Conservation (phyloP, 2,888 invertebrate species). For the Calliscelio sp. region DNA sequence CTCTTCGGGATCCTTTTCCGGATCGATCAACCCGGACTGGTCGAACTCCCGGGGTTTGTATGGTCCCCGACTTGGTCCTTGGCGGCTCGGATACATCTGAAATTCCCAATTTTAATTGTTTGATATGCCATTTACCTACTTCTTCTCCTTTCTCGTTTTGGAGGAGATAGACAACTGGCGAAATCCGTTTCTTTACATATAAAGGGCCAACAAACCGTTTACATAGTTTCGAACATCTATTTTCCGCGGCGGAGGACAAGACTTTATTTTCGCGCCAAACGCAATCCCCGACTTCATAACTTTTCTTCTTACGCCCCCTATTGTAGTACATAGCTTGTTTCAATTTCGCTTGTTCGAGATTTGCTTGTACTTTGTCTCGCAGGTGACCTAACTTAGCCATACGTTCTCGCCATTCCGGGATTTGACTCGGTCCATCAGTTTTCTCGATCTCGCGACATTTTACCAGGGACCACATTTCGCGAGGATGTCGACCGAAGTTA, state of each 20-base stretch:
- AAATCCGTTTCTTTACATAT: background rate
- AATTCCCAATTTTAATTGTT: background rate
- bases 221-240: conserved; percentile 22
- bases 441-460: too few species aligned
- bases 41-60: too few species aligned
- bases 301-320: too few species aligned
- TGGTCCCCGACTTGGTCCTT: too few species aligned
- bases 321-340: conserved; percentile 68
- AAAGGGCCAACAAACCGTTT: conserved; percentile 3
- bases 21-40: too few species aligned
- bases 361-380: conserved; percentile 12
- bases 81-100: too few species aligned
- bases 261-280: conserved; percentile 42
- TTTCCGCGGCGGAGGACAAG: conserved; percentile 41
- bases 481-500: too few species aligned
- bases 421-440: too few species aligned
- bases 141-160: background rate
- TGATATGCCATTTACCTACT: conserved; percentile 2
- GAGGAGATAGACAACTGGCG: background rate
- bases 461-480: too few species aligned
- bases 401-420: too few species aligned
- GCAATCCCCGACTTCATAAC: conserved; percentile 52
- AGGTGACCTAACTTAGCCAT: conserved; percentile 4
- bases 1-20: too few species aligned
- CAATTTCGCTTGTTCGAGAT: conserved; percentile 34